Percentiles rank a stretch among this genome's conserved stretches.
Evolutionary conservation across 2,888 invertebrate species (phyloP).

Genomic region (Cartodere bifasciata): DNA sequence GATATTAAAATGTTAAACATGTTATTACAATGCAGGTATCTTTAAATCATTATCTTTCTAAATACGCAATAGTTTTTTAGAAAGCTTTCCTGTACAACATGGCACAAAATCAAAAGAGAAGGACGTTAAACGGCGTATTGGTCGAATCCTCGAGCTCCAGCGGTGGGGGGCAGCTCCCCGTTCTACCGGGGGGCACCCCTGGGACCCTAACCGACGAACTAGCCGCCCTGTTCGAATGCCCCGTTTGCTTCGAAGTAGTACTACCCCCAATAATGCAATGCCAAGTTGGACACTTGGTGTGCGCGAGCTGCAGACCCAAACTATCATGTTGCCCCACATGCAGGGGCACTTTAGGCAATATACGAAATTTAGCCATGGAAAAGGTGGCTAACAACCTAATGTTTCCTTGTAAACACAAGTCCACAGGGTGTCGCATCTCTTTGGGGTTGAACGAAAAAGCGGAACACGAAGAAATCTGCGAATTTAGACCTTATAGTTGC

Average conservation of each 20-base stretch:
- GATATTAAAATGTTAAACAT: too few species aligned
- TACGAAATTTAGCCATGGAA: constrained; percentile 98
- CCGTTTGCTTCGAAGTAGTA: constrained; percentile 99
- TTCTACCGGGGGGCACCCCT: constrained; percentile 35
- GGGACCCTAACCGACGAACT: constrained; percentile 71
- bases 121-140: constrained; percentile 21
- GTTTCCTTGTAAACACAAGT: constrained; percentile 98
- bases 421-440: constrained; percentile 86
- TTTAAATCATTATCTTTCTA: too few species aligned
- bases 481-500: constrained; percentile 95
- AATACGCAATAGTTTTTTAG: too few species aligned
- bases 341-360: constrained; percentile 90
- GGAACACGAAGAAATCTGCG: constrained; percentile 97
- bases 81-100: too few species aligned
- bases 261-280: constrained; percentile 98
- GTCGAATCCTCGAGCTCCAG: constrained; percentile 23
- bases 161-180: constrained; percentile 23
- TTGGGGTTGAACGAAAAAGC: constrained; percentile 94
- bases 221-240: constrained; percentile 86
- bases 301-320: constrained; percentile 94
- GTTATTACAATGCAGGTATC: too few species aligned
- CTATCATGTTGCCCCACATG: constrained; percentile 96
- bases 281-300: constrained; percentile 96
- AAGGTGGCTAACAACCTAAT: constrained; percentile 97
- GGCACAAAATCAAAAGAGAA: constrained; percentile 28